These are phyloP conservation scores for Spermophilus dauricus DNA, from an alignment of 2,113 vertebrate species.

Conservation along the genomic window DNA sequence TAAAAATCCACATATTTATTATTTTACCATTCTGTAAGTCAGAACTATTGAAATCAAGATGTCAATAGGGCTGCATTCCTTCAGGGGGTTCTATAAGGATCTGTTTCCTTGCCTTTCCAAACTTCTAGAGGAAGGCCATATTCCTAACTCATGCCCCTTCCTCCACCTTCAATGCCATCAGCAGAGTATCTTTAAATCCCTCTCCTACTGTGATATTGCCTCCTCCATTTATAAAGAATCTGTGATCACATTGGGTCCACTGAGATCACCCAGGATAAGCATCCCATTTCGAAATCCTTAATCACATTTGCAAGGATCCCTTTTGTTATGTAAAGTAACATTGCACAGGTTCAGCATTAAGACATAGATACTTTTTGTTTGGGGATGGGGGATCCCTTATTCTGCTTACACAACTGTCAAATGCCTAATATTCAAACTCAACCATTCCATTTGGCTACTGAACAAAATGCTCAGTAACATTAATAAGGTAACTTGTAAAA, in stretches of 20 bases:
- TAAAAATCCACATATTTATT: constrained; percentile 5
- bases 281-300: neutral
- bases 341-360: neutral
- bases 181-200: neutral
- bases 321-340: neutral
- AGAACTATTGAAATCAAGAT: neutral
- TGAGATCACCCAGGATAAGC: neutral
- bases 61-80: neutral
- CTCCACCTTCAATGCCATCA: constrained; percentile 36
- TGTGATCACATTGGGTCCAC: neutral
- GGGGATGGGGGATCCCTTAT: neutral
- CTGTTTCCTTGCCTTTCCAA: neutral
- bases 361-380: neutral
- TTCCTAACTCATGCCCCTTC: neutral
- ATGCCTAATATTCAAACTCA: neutral
- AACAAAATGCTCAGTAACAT: neutral
- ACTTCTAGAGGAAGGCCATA: neutral
- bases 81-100: neutral
- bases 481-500: constrained; percentile 44
- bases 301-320: neutral
- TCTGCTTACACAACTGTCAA: neutral
- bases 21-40: neutral
- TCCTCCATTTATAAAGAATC: neutral
- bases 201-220: neutral
- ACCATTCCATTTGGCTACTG: neutral